A percentile compares a stretch with the other conserved stretches of the same genome.
phyloP scores from a whole-genome alignment of 2,797 vertebrate species.

The Brachymystax lenok region DNA sequence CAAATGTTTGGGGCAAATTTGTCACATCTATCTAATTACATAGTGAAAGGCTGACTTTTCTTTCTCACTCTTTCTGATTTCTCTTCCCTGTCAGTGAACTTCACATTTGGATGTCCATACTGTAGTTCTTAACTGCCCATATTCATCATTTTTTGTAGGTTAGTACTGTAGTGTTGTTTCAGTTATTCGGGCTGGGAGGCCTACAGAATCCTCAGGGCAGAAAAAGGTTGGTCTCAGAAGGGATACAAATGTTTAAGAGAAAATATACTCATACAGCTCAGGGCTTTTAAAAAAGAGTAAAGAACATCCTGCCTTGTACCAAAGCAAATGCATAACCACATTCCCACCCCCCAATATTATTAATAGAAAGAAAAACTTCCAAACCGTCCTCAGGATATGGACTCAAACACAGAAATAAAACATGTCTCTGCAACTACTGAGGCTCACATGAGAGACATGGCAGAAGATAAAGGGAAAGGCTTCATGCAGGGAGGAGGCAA shows the following conservation, averaged over 20 bases:
- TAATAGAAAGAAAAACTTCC: constrained; percentile 66
- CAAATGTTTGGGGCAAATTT: constrained; percentile 38
- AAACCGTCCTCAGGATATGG: constrained; percentile 75
- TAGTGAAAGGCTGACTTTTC: constrained; percentile 7
- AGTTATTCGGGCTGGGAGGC: constrained; percentile 64
- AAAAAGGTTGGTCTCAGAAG: constrained; percentile 57
- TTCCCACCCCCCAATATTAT: constrained; percentile 65
- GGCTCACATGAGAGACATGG: constrained; percentile 79
- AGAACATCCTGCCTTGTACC: constrained; percentile 64
- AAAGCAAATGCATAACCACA: constrained; percentile 65
- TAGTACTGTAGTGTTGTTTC: constrained; percentile 54
- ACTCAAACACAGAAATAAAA: constrained; percentile 75
- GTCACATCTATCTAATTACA: constrained; percentile 30
- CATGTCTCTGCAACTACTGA: constrained; percentile 69
- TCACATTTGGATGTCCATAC: neutral
- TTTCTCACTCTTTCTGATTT: neutral
- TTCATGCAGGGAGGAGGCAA: constrained; percentile 68
- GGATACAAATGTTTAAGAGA: constrained; percentile 73
- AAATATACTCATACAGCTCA: constrained; percentile 65
- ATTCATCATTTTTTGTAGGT: constrained; percentile 14
- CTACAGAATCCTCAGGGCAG: constrained; percentile 34
- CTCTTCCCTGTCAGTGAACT: neutral
- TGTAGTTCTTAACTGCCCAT: constrained; percentile 30
- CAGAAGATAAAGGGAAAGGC: constrained; percentile 80
- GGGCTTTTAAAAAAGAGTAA: constrained; percentile 50